Percentiles rank a stretch among this genome's conserved stretches.
phyloP scores from a whole-genome alignment of 2,113 vertebrate genomes.

The Canis aureus region DNA sequence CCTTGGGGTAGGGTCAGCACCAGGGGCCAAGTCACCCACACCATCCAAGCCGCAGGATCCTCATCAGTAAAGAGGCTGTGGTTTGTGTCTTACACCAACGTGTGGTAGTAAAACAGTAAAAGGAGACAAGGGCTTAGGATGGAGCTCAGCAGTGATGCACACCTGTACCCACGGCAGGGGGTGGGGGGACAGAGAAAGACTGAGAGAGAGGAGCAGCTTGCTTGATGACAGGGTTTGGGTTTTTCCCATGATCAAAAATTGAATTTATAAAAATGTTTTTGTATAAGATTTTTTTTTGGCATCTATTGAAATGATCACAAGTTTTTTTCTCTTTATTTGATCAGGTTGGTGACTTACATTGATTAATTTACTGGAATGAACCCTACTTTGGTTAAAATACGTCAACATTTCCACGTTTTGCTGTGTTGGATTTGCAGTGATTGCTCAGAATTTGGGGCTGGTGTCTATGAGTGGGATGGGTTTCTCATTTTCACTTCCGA shows the following conservation, averaged over 20 bases:
- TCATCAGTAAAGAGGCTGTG: background rate
- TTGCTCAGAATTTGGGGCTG: background rate
- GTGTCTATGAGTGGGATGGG: background rate
- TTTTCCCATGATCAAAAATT: background rate
- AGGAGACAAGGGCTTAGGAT: background rate
- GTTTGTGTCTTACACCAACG: background rate
- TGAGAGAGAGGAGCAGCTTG: background rate
- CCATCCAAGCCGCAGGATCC: background rate
- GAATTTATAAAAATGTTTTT: background rate
- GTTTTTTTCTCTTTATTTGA: background rate
- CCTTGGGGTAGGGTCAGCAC: background rate
- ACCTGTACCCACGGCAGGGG: background rate
- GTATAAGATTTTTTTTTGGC: background rate
- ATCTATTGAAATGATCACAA: background rate
- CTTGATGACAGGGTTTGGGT: background rate
- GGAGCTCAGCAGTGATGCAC: too few relatives aligned
- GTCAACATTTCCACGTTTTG: rapidly evolving
- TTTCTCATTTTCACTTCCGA: background rate
- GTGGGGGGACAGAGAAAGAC: background rate
- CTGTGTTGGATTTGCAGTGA: background rate
- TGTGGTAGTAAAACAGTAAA: background rate
- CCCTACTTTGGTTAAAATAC: background rate
- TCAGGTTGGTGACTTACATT: background rate
- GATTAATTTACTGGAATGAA: background rate
- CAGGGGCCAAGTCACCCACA: background rate